Evolutionary conservation across 2,888 invertebrate species (phyloP), one percentile per base, ranked within the genome.

Genomic region (Philhelius pedissequus): DNA sequence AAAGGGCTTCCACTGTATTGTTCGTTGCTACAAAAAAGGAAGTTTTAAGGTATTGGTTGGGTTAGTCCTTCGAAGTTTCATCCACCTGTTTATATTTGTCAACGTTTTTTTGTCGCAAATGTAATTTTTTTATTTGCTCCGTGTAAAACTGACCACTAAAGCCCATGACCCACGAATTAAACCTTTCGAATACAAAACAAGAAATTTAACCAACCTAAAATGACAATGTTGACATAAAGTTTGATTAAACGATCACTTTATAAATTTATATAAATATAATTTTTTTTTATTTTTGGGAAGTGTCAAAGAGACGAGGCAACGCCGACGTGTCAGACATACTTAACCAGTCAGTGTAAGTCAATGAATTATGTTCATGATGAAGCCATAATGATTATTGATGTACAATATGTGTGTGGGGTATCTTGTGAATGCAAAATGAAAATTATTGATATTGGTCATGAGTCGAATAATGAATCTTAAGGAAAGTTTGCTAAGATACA

Each of bases 381-480:
- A 48, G 15, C 48, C 45, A 45, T 35, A 40, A 50, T 56, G 48
- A 30, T 38, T 60, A n/a, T n/a, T 68, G 30, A 22, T 43, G 18
- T 43, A 43, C 18, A 40, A 40, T 40, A 43, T 15, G 13, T 0
- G 3, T 40, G 40, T 40, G 15, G 18, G 22, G 20, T 18, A 27
- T 18, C 56, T 70, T 35, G 70, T 80, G 80, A 80, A 75, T 80
- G 69, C 80, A 69, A 75, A 75, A 80, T 70, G 40, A 64, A 62
- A 54, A 40, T 48, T 38, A 70, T 64, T 80, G 80, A 80, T 75
- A 80, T 60, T 80, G 75, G 75, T 56, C 69, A 80, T 80, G 80
- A 75, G 56, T 38, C 40, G 75, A 56, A 80, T 80, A 80, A 80
- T 80, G 75, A 80, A 75, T 64, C 75, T 69, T 73, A 13, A 27